Base-by-base conservation (phyloP, 1,140 invertebrate genomes). In the Platorchestia sp. region DNA sequence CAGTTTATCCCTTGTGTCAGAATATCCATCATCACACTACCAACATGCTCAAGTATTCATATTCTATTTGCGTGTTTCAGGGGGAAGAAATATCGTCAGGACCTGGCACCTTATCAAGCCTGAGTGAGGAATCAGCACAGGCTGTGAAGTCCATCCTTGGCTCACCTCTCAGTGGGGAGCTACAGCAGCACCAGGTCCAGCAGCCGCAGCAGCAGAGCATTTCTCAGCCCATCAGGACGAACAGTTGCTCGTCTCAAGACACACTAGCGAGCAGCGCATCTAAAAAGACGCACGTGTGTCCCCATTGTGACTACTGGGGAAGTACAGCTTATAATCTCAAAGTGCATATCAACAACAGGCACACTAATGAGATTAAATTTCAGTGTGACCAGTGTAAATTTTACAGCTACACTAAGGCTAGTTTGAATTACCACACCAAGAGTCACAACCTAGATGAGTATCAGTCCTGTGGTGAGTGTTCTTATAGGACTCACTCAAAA, bases 311-410 rank as follows among this genome's bases (percentile, higher is more conserved):
- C 45, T 93, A 93, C 91, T 93, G 91, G 91, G 91, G 43, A 42
- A 93, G 91, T 40, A 93, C 91, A 19, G 91, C 91, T 44, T 93
- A 93, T 45, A 93, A 93, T 44, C 91, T 93, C 43, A 93, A 93
- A 36, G 91, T 93, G 43, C 91, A 93, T 41, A 47, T 93, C 45
- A 93, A 93, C 40, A 93, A 93, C 91, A 6, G 91, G 47, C 91
- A 93, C 45, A 93, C 91, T 19, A 93, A 93, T 93, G 91, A 93
- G 40, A 44, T 93, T 45, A 93, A 93, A 45, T 93, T 93, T 45
- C 91, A 93, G 91, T 93, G 91, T n/a, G 91, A 93, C 40, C 91
- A 93, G 91, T 93, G 91, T n/a, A 42, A 42, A 10, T 93, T 93
- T 44, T 93, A 45, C 45, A 93, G 43, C n/a, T 93, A 93, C 91